Percentiles rank a stretch among this genome's conserved stretches.
Evolutionary conservation across 2,888 invertebrate species (phyloP).

Genomic region (Drosophila neotestacea): DNA sequence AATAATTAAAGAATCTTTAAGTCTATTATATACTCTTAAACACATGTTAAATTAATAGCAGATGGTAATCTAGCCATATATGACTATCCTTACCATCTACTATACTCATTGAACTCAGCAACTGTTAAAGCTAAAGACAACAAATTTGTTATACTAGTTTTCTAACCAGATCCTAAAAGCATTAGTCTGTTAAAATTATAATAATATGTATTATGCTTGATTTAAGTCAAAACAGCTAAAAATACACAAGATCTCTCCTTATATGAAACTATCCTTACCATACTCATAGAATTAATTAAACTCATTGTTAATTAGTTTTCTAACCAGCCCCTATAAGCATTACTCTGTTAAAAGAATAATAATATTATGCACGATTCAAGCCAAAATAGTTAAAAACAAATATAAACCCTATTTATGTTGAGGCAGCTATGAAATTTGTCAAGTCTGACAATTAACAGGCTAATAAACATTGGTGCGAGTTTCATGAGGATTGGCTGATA

Average conservation of each 20-base stretch:
- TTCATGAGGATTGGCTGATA: background rate
- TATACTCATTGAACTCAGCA: conserved; percentile 5
- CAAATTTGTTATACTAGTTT: background rate
- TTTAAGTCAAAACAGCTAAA: background rate
- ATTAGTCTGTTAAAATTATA: background rate
- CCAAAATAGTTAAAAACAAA: background rate
- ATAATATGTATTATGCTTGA: background rate
- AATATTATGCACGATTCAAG: background rate
- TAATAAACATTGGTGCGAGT: background rate
- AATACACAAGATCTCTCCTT: too few relatives aligned
- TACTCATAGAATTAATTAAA: too few relatives aligned
- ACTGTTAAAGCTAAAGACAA: background rate
- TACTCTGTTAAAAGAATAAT: background rate
- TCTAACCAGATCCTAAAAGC: background rate
- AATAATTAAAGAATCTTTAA: background rate
- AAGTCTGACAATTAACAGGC: background rate
- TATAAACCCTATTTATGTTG: background rate
- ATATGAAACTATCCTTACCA: too few relatives aligned
- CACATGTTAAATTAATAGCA: too few relatives aligned
- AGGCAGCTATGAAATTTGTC: background rate
- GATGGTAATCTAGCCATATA: too few relatives aligned
- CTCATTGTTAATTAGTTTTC: too few relatives aligned
- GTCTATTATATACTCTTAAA: too few relatives aligned
- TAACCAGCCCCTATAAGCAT: background rate
- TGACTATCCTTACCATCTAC: background rate